Base-by-base conservation (phyloP, 2,797 vertebrate genomes). In the Myiotriccus ornatus region DNA sequence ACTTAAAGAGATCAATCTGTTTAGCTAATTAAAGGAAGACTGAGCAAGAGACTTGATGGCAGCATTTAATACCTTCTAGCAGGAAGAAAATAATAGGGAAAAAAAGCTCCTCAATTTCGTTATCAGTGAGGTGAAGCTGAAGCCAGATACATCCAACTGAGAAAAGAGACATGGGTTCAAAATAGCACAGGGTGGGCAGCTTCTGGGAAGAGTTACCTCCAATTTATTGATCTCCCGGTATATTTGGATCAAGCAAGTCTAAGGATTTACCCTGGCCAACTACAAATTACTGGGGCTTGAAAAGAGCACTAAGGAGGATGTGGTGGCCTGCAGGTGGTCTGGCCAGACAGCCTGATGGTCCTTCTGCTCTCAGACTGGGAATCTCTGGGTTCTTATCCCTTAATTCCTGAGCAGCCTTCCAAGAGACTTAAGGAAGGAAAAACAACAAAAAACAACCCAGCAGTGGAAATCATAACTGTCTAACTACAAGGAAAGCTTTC, bases 11-110 rank as follows among this genome's bases (percentile, higher is more conserved):
- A 82, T 74, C 64, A 77, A 90, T 67, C 88, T 83, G 86, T 46
- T 90, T 11, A 93, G 74, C 84, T 93, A 89, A 83, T 95, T 87
- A 94, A 90, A 85, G 62, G 59, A 85, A 87, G 77, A 92, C 4
- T 80, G 63, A 86, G 70, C 32, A 90, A 85, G 41, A 67, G 60
- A 71, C 68, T 90, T 64, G 44, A 80, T 82, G 87, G 71, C 63
- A 80, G 78, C 23, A 53, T 30, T 71, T 92, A 90, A 93, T 64
- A 50, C 37, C 37, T 87, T 57, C 89, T 84, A 39, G 92, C 18
- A 50, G 71, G 59, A 90, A 63, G 46, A 50, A 68, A 89, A 87
- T 4, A 46, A 47, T 3, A 23, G n/a, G 41, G 44, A 84, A 32
- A 15, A 83, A 77, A 87, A 75, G 50, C 74, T 84, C 52, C 69